A percentile compares a stretch with the other conserved stretches of the same genome.
Conservation (phyloP, 2,888 invertebrate species). For the Xylota sylvarum region DNA sequence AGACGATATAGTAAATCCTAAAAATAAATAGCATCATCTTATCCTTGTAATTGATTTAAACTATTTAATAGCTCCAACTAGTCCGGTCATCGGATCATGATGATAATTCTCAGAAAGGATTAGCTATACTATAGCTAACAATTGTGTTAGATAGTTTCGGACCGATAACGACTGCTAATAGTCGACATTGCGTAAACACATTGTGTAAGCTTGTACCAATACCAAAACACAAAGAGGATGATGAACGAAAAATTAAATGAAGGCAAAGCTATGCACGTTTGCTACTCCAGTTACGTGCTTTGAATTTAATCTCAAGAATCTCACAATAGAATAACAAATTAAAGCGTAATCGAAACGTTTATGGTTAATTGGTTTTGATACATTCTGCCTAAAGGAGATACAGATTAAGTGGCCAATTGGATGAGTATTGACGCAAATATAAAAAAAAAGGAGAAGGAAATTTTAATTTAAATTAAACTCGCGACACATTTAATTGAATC, state of each 20-base stretch:
- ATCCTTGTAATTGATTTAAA: conserved; percentile 19
- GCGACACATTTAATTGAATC: too few species aligned
- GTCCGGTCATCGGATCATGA: not conserved
- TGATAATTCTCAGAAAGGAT: not conserved
- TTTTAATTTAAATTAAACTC: too few species aligned
- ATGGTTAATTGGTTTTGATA: conserved; percentile 62
- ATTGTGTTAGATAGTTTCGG: conserved; percentile 39
- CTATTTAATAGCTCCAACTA: conserved; percentile 9
- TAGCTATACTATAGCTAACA: conserved; percentile 16
- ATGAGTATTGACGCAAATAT: conserved; percentile 29
- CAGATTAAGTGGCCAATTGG: conserved; percentile 30
- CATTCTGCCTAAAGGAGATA: conserved; percentile 18
- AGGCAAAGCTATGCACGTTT: conserved; percentile 54
- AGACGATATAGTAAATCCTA: not conserved
- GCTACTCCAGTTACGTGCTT: conserved; percentile 57
- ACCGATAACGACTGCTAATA: conserved; percentile 53
- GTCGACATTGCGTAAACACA: conserved; percentile 49
- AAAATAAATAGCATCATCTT: not conserved
- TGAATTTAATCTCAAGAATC: conserved; percentile 51
- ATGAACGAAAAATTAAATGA: conserved; percentile 47
- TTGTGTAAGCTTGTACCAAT: conserved; percentile 38
- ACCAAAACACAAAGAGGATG: conserved; percentile 35
- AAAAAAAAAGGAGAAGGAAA: not conserved
- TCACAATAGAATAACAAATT: conserved; percentile 59
- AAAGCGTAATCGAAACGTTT: conserved; percentile 63